Percentiles rank a stretch among this genome's conserved stretches.
These are phyloP conservation scores for Papilio helenus DNA, from an alignment of 1,140 invertebrate genomes.

Conservation along the genomic window DNA sequence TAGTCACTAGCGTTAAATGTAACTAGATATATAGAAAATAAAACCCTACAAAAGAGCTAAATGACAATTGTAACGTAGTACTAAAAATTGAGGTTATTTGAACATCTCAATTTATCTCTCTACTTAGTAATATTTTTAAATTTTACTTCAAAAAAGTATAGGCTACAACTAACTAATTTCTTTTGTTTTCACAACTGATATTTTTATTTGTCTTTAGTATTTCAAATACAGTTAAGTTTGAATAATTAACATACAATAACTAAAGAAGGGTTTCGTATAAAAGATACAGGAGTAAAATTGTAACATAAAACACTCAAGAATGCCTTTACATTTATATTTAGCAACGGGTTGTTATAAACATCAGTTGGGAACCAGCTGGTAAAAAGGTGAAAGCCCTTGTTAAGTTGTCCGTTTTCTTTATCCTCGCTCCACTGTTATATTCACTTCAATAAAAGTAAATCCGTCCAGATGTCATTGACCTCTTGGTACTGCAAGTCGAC, in stretches of 20 bases:
- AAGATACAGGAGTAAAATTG: not conserved
- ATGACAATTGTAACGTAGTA: too few relatives aligned
- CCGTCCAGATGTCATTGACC: slow-evolving; percentile 8
- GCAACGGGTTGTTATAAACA: not conserved
- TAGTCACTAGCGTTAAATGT: slow-evolving; percentile 12
- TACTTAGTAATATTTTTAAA: too few relatives aligned
- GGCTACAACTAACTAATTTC: too few relatives aligned
- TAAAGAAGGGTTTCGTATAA: not conserved
- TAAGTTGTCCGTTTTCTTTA: slow-evolving; percentile 26
- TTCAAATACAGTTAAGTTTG: too few relatives aligned
- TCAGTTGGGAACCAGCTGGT: slow-evolving; percentile 2
- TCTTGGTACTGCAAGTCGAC: not conserved
- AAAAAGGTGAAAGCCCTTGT: slow-evolving; percentile 26
- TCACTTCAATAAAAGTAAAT: slow-evolving; percentile 25
- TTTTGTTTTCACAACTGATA: too few relatives aligned
- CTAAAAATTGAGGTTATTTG: too few relatives aligned
- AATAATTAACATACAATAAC: not conserved
- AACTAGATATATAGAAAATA: not conserved
- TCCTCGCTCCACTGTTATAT: not conserved
- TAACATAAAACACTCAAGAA: not conserved
- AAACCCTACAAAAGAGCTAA: not conserved
- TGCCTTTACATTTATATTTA: not conserved
- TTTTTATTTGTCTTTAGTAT: too few relatives aligned
- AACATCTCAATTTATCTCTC: not conserved
- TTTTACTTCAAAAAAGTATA: too few relatives aligned